Percentiles rank a stretch among this genome's conserved stretches.
Evolutionary conservation across 2,113 vertebrate genomes (phyloP).

Genomic region (Tilapia sparmanii): DNA sequence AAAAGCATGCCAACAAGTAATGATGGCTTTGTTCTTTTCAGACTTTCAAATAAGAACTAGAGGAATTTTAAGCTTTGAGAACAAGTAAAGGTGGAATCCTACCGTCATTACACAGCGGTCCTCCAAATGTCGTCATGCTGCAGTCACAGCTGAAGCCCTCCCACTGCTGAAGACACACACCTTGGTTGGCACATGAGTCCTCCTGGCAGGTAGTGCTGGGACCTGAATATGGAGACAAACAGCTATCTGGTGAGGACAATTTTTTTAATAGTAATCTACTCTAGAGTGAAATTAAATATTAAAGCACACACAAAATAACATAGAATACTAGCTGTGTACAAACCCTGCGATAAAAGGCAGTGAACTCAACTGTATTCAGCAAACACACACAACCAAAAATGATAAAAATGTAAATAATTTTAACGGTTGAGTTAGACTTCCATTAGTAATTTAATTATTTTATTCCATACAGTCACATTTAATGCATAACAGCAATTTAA

Average conservation of each 20-base stretch:
- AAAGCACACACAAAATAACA: background rate
- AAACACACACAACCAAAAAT: background rate
- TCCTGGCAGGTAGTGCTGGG: slow-evolving; percentile 97
- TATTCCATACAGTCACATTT: background rate
- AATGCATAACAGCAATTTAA: background rate
- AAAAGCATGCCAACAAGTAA: background rate
- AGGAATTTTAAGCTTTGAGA: background rate
- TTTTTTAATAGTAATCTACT: background rate
- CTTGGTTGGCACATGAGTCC: slow-evolving; percentile 97
- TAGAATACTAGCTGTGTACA: background rate
- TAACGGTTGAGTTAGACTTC: background rate
- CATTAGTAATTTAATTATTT: background rate
- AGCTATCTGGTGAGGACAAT: background rate
- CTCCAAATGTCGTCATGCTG: slow-evolving; percentile 96
- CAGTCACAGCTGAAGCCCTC: slow-evolving; percentile 98
- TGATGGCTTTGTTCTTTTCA: background rate
- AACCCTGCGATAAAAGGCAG: background rate
- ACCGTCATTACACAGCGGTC: slow-evolving; percentile 93
- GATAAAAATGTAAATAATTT: background rate
- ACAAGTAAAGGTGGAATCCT: slow-evolving; percentile 59
- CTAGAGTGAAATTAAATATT: background rate
- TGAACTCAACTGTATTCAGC: background rate
- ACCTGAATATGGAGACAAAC: slow-evolving; percentile 69
- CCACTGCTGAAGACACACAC: slow-evolving; percentile 97
- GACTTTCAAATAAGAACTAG: background rate